Percentiles rank a stretch among this genome's conserved stretches.
phyloP scores from a whole-genome alignment of 2,888 invertebrate species.

The Enchytraeus crypticus region DNA sequence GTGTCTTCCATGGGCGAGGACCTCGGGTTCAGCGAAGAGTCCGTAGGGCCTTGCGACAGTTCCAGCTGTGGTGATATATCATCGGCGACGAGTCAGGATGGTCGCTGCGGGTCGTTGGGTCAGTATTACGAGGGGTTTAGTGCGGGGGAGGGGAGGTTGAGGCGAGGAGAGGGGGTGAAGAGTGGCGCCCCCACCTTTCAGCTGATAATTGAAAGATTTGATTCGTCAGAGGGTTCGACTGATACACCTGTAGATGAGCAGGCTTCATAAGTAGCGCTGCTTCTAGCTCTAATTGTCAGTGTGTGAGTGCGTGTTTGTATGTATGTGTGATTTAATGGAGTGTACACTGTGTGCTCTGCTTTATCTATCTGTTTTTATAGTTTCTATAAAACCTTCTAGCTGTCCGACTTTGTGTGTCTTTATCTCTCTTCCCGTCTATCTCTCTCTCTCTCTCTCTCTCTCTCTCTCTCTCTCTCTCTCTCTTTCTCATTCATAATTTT shows the following conservation, averaged over 20 bases:
- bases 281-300: no score
- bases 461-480: no score
- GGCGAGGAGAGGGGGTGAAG: background rate
- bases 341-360: no score
- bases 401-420: no score
- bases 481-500: no score
- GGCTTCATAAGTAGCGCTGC: no score
- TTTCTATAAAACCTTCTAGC: no score
- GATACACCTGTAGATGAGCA: background rate
- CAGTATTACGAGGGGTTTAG: background rate
- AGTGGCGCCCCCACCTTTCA: constrained; percentile 2
- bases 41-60: background rate
- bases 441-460: no score
- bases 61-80: background rate
- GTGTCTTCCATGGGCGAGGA: background rate
- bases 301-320: no score
- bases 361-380: no score
- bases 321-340: no score
- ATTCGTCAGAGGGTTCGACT: constrained; percentile 1
- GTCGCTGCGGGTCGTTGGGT: background rate
- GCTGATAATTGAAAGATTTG: constrained; percentile 1
- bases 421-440: no score
- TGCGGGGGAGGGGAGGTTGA: background rate
- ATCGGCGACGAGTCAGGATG: background rate
- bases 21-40: constrained; percentile 3